Evolutionary conservation across 1,140 invertebrate genomes (phyloP), one percentile per base, ranked within the genome.

Genomic region (Drosophila kikkawai): DNA sequence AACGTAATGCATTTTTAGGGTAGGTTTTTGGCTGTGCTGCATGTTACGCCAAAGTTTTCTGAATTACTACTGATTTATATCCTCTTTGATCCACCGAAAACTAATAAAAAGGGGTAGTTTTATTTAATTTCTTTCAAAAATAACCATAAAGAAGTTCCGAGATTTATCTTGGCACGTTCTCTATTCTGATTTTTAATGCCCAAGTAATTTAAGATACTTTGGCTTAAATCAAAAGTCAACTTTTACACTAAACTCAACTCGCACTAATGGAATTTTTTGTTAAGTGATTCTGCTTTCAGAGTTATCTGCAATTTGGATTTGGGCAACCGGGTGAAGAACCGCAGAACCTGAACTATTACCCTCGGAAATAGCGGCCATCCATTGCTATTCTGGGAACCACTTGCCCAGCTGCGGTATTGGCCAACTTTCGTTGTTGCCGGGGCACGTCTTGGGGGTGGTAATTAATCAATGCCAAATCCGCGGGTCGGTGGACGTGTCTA

Each of bases 341-440:
- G 50, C 42, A n/a, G 53, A 73, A 58, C 67, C 37, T 50, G 67
- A 73, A 73, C 53, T 73, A 59, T 71, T 37, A 41, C 70, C 53
- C 44, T n/a, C 19, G 37, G 12, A 22, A 47, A 44, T 29, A 15
- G 15, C 26, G 26, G 61, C 36, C 34, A 67, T 69, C 36, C 39
- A 58, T 58, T 47, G 66, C 51, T 41, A 41, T 58, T 71, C 66
- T 29, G 51, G 51, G 47, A 71, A 41, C 66, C 12, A 36, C 41
- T 48, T 58, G 34, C 32, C 22, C 12, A 26, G 17, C 26, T 32
- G 11, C 7, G 39, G 22, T 44, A 19, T 13, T n/a, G 39, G 69
- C 36, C 48, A 51, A 77, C 75, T 77, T 77, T 77, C 75, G 37
- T 69, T 60, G 75, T 77, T 77, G 74, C 64, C 41, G n/a, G 34